phyloP scores from a whole-genome alignment of 2,888 invertebrate genomes.

The Nephrocerus scutellatus region DNA sequence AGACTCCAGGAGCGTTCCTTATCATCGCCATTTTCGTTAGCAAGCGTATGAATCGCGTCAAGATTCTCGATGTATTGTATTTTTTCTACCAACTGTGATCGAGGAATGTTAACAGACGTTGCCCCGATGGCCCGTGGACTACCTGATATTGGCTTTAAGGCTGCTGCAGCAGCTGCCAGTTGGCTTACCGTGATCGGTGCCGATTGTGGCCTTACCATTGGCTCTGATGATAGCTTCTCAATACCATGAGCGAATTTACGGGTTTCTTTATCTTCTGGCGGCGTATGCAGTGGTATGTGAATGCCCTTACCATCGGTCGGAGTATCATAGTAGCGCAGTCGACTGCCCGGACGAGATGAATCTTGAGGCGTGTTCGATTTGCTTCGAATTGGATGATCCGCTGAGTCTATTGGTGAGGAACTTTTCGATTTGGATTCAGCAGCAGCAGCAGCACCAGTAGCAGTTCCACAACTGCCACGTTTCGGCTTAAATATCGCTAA shows the following conservation, averaged over 20 bases:
- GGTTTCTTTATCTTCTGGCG: conserved; percentile 57
- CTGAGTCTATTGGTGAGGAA: conserved; percentile 43
- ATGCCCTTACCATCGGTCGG: conserved; percentile 58
- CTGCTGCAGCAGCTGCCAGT: conserved; percentile 33
- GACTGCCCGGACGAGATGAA: conserved; percentile 40
- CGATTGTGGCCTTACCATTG: conserved; percentile 30
- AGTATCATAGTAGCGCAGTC: conserved; percentile 57
- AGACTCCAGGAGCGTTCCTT: conserved; percentile 39
- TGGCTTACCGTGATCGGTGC: conserved; percentile 33
- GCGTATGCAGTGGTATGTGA: conserved; percentile 68
- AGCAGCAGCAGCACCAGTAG: conserved; percentile 32
- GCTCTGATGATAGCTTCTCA: conserved; percentile 32
- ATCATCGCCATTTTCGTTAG: conserved; percentile 38
- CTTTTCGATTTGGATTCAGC: conserved; percentile 46
- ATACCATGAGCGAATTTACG: conserved; percentile 39
- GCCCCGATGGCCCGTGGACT: no score
- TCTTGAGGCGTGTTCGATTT: conserved; percentile 48
- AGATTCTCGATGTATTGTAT: conserved; percentile 42
- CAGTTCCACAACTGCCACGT: conserved; percentile 43
- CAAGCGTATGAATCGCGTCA: conserved; percentile 56
- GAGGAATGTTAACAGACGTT: conserved; percentile 6
- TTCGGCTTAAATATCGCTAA: conserved; percentile 62
- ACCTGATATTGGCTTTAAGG: conserved; percentile 22
- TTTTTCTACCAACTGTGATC: conserved; percentile 24
- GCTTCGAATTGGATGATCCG: conserved; percentile 41